Conservation (phyloP, 2,888 invertebrate species). For the Malthinus flaveolus region DNA sequence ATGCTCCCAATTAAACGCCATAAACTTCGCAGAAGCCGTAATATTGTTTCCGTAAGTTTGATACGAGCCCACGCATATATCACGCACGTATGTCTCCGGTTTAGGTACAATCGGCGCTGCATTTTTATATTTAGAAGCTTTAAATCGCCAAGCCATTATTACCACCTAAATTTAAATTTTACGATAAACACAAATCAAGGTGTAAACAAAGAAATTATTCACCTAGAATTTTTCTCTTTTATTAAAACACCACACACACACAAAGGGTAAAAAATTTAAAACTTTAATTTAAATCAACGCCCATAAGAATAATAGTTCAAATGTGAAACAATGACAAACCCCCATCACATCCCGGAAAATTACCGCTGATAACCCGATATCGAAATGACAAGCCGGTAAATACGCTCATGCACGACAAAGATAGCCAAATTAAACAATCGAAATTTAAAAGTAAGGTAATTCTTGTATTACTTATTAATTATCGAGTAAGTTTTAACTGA, state of each 20-base stretch:
- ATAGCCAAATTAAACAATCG: conserved; percentile 1
- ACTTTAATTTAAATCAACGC: conserved; percentile 3
- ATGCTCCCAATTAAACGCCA: conserved; percentile 95
- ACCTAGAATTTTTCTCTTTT: neutral
- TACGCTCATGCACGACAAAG: neutral
- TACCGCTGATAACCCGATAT: conserved; percentile 17
- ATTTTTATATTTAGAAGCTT: conserved; percentile 98
- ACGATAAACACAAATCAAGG: too few species aligned
- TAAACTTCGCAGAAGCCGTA: conserved; percentile 87
- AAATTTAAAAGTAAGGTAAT: neutral
- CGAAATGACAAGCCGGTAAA: conserved; percentile 12
- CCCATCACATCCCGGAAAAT: conserved; percentile 18
- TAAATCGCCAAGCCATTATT: conserved; percentile 90
- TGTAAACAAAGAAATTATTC: too few species aligned
- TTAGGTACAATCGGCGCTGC: conserved; percentile 94
- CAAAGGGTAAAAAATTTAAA: neutral
- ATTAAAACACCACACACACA: neutral
- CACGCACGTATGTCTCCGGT: conserved; percentile 85
- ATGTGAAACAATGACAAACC: conserved; percentile 21
- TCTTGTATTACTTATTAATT: too few species aligned
- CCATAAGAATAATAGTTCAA: neutral
- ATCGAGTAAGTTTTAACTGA: neutral
- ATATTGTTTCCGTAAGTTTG: conserved; percentile 96
- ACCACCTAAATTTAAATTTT: neutral
- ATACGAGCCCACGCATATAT: conserved; percentile 89